Base-by-base conservation (phyloP, 2,797 vertebrate genomes). In the Pangasius sanitwongsei region DNA sequence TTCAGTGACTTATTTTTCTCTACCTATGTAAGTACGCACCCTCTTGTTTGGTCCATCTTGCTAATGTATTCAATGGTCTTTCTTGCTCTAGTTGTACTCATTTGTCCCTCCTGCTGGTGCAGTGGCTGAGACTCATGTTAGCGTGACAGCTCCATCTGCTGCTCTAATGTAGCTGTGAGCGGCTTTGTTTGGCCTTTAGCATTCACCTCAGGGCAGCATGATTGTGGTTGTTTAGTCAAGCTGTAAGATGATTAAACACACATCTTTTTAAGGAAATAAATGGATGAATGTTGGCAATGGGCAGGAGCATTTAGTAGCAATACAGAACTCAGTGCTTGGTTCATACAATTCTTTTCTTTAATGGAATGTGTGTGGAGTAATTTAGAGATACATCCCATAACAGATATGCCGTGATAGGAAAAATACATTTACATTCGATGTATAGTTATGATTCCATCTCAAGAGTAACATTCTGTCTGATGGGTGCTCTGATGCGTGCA, bases 81-180 rank as follows among this genome's bases (percentile, higher is more conserved):
- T 72, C 85, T 81, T 65, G 37, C 83, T 78, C 83, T 80, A 61
- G 69, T 80, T 87, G 89, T 88, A 59, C 74, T 70, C 59, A 34
- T 91, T 80, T 91, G 90, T 88, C n/a, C 34, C 55, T 81, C 84
- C 89, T 91, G 87, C 89, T 92, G 91, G 86, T 6, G 50, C 78
- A 4, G 70, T 86, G 78, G 89, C 77, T 82, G 44, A 63, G 86
- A 50, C 63, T 89, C 78, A 20, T 86, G 83, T 85, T 70, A 86
- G 75, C 63, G 25, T 87, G 86, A 83, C 86, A 57, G 65, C 63
- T 65, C 91, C 91, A 85, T 92, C 90, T 92, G 91, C 48, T 90
- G 63, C 87, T 41, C 25, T 69, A 74, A 23, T 69, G 44, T 44
- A 44, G 4, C 80, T 78, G 48, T 78, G 31, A 41, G 61, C 34